Conservation (phyloP, 2,888 invertebrate genomes). For the Tachina fera region DNA sequence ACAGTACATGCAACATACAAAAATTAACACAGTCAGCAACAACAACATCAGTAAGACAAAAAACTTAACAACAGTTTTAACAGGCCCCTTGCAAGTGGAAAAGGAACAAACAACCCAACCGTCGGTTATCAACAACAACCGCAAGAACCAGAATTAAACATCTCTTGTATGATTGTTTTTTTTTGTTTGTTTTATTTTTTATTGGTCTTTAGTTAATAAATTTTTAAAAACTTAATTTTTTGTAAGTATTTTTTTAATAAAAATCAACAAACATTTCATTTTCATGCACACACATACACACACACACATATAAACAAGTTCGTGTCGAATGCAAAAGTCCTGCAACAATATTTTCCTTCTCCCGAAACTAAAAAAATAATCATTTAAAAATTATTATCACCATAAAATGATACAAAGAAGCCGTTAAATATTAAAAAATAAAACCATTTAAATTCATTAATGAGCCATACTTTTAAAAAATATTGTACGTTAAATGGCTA, state of each 20-base stretch:
- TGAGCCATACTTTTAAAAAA: constrained; percentile 78
- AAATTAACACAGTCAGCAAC: constrained; percentile 54
- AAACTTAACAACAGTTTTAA: constrained; percentile 49
- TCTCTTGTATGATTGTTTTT: constrained; percentile 43
- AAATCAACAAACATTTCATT: constrained; percentile 68
- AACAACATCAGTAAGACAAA: constrained; percentile 34
- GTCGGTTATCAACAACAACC: constrained; percentile 28
- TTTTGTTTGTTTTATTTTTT: constrained; percentile 29
- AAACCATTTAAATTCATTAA: constrained; percentile 83
- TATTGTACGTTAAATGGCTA: constrained; percentile 58
- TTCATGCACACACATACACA: constrained; percentile 24
- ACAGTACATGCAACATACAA: constrained; percentile 53
- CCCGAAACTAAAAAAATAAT: constrained; percentile 40
- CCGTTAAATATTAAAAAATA: constrained; percentile 82
- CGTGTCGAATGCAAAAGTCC: constrained; percentile 13
- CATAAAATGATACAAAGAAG: constrained; percentile 82
- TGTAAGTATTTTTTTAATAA: constrained; percentile 47
- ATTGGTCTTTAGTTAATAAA: constrained; percentile 53
- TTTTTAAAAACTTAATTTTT: constrained; percentile 64
- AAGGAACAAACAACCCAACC: constrained; percentile 14
- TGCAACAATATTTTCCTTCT: constrained; percentile 37
- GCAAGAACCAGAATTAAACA: constrained; percentile 57
- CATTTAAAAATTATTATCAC: constrained; percentile 80
- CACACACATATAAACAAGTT: not conserved
- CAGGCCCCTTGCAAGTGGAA: constrained; percentile 35